Evolutionary conservation across 2,888 invertebrate genomes (phyloP).

Genomic region (Pandemis cinnamomeana): DNA sequence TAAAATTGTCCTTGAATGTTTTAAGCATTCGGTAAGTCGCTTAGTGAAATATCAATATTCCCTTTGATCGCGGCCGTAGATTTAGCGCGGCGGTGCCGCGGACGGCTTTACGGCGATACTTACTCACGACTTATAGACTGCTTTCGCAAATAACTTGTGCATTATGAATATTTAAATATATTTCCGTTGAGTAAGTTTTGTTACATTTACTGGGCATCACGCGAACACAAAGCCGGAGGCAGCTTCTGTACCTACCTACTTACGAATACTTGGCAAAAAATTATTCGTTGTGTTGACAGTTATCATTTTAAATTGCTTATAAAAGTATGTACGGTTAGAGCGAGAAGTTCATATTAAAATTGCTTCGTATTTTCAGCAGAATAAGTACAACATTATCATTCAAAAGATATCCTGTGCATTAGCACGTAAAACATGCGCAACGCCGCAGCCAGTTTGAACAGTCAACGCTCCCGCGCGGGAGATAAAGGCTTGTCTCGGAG

Average conservation of each 20-base stretch:
- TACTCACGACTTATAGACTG: constrained; percentile 8
- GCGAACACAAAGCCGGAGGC: not conserved
- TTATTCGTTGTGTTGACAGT: not conserved
- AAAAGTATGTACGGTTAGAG: not conserved
- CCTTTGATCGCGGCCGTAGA: constrained; percentile 34
- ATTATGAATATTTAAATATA: constrained; percentile 13
- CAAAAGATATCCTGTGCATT: not conserved
- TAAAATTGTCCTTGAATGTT: constrained; percentile 40
- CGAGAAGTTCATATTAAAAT: not conserved
- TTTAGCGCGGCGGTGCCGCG: constrained; percentile 32
- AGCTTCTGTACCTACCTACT: not conserved
- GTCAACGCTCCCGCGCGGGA: constrained; percentile 20
- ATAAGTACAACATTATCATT: not conserved
- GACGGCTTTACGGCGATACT: constrained; percentile 34
- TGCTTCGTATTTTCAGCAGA: not conserved
- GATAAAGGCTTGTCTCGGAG: constrained; percentile 49
- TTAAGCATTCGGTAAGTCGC: constrained; percentile 36
- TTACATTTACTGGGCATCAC: not conserved
- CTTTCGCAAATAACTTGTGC: not conserved
- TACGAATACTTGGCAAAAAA: not conserved
- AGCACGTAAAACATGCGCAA: not conserved
- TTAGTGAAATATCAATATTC: constrained; percentile 41
- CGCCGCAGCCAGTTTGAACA: not conserved
- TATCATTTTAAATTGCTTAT: not conserved
- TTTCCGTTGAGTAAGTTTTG: not conserved